Evolutionary conservation across 2,888 invertebrate species (phyloP).

Genomic region (Myopa tessellatipennis): DNA sequence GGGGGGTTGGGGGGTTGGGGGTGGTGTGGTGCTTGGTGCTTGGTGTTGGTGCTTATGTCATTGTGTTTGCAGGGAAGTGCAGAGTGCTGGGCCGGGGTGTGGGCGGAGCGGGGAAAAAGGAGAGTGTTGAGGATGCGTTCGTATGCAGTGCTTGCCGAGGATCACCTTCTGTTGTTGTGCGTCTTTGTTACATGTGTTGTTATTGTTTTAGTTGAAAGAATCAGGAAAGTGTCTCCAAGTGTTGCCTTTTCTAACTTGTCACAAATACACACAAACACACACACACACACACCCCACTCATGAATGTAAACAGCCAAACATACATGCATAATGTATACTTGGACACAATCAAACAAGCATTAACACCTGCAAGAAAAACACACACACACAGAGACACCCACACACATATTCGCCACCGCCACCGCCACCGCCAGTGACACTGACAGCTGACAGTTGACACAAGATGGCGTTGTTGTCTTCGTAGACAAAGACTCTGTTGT

Average conservation of each 20-base stretch:
- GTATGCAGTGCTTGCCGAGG: not conserved
- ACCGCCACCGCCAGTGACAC: slow-evolving; percentile 52
- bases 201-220: slow-evolving; percentile 33
- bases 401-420: not conserved
- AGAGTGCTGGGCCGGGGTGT: slow-evolving; percentile 12
- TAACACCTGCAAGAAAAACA: not conserved
- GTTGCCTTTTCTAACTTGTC: slow-evolving; percentile 12
- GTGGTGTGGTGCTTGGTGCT: slow-evolving; percentile 40
- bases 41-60: slow-evolving; percentile 18
- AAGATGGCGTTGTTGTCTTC: slow-evolving; percentile 49
- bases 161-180: slow-evolving; percentile 20
- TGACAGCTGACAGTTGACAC: slow-evolving; percentile 63
- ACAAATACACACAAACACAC: not conserved
- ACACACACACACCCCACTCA: not conserved
- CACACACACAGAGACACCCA: not conserved
- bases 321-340: not conserved
- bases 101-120: not conserved
- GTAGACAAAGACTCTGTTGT: slow-evolving; percentile 35
- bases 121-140: not conserved
- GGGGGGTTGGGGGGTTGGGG: slow-evolving; percentile 35
- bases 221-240: not conserved
- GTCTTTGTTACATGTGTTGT: not conserved
- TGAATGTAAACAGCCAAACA: not conserved
- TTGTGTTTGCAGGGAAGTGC: not conserved
- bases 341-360: too few relatives aligned